Evolutionary conservation across 2,888 invertebrate species (phyloP).

Genomic region (Noctua janthina): DNA sequence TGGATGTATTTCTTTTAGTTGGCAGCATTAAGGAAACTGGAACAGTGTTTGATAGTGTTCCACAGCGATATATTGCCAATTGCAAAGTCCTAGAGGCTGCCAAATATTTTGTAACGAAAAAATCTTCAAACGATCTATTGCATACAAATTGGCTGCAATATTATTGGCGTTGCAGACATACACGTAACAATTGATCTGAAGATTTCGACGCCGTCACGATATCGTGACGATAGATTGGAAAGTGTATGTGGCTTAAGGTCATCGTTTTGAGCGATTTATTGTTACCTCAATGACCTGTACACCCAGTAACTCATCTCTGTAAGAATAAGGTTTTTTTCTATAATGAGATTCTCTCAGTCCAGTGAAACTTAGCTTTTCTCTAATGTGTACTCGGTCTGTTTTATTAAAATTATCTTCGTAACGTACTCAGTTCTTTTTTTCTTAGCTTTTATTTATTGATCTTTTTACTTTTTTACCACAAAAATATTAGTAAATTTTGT

Average conservation of each 20-base stretch:
- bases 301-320: conserved; percentile 27
- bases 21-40: conserved; percentile 53
- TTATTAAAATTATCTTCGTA: neutral
- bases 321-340: conserved; percentile 21
- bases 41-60: conserved; percentile 51
- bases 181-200: conserved; percentile 58
- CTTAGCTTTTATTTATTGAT: neutral
- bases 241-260: conserved; percentile 56
- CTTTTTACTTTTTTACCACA: too few species aligned
- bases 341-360: conserved; percentile 1
- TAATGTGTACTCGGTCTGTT: neutral
- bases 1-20: conserved; percentile 53
- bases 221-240: conserved; percentile 62
- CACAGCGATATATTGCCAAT: conserved; percentile 52
- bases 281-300: conserved; percentile 45
- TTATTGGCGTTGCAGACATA: conserved; percentile 55
- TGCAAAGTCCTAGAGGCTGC: conserved; percentile 54
- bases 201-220: conserved; percentile 56
- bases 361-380: neutral
- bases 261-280: conserved; percentile 55
- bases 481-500: neutral
- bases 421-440: neutral
- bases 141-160: conserved; percentile 58
- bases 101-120: conserved; percentile 56
- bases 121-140: conserved; percentile 51